Evolutionary conservation across 2,888 invertebrate species (phyloP).

Genomic region (Perithous albicinctus): DNA sequence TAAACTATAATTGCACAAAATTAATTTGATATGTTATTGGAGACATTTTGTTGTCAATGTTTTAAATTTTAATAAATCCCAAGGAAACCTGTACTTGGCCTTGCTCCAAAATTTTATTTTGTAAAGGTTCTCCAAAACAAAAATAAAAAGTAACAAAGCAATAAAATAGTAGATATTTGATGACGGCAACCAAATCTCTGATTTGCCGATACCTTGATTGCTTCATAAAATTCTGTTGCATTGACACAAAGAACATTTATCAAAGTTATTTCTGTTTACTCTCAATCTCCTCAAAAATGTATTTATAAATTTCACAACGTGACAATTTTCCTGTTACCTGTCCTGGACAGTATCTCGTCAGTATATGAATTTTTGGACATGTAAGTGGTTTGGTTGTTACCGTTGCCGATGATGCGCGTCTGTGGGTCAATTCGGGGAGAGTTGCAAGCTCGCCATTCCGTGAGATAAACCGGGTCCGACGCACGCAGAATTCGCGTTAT

Average conservation of each 20-base stretch:
- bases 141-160: neutral
- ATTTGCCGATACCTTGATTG: neutral
- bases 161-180: neutral
- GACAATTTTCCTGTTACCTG: neutral
- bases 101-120: too few species aligned
- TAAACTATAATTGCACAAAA: too few species aligned
- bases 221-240: neutral
- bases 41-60: too few species aligned
- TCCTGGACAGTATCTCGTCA: neutral
- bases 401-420: constrained; percentile 46
- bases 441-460: constrained; percentile 70
- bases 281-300: neutral
- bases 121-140: too few species aligned
- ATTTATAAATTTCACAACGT: neutral
- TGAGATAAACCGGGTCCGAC: constrained; percentile 69
- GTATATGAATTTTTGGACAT: neutral
- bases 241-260: too few species aligned
- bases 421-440: constrained; percentile 61
- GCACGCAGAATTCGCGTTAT: constrained; percentile 83
- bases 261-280: neutral
- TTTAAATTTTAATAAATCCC: too few species aligned
- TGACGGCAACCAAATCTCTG: neutral
- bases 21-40: too few species aligned
- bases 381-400: constrained; percentile 26
- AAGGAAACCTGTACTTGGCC: too few species aligned